Evolutionary conservation across 2,797 vertebrate species (phyloP).

Genomic region (Catamblyrhynchus diadema): DNA sequence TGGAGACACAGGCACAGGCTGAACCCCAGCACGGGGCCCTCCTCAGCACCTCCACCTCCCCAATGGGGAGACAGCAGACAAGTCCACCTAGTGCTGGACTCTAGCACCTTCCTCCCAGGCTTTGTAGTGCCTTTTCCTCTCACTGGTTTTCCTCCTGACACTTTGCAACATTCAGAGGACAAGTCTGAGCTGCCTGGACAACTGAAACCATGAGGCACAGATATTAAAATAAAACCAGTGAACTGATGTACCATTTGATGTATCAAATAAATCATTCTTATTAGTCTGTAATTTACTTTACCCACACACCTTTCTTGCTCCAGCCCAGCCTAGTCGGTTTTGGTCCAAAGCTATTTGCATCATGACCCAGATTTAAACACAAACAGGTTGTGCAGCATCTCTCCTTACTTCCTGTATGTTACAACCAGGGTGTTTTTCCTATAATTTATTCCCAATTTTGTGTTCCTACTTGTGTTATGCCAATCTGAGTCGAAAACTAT

Average conservation of each 20-base stretch:
- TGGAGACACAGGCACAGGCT: background rate
- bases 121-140: background rate
- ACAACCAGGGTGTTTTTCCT: background rate
- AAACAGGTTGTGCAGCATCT: background rate
- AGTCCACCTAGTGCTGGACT: background rate
- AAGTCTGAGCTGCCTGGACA: background rate
- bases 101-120: background rate
- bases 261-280: background rate
- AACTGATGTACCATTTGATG: background rate
- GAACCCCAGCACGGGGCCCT: background rate
- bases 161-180: background rate
- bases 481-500: background rate
- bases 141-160: background rate
- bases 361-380: background rate
- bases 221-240: background rate
- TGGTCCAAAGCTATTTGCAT: background rate
- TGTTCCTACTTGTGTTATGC: background rate
- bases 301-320: background rate
- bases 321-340: background rate
- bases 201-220: background rate
- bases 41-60: background rate
- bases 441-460: background rate
- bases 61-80: fast-evolving
- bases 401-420: background rate
- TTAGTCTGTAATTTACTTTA: background rate